A percentile compares a stretch with the other conserved stretches of the same genome.
Conservation (phyloP, 2,888 invertebrate species). For the Uropetala carovei region DNA sequence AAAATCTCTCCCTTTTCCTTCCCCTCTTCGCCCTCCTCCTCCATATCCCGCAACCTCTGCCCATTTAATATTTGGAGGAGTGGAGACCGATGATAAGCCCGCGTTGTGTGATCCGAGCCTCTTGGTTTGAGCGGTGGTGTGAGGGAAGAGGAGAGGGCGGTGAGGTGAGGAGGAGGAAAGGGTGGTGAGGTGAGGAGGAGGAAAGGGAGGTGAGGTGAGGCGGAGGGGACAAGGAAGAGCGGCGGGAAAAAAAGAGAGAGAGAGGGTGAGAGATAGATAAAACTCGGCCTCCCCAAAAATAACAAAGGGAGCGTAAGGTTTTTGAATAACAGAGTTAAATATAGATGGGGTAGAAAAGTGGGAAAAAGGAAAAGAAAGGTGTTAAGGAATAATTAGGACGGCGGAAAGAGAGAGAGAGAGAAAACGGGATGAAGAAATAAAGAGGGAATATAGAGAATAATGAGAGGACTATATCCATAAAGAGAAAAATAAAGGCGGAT, state of each 20-base stretch:
- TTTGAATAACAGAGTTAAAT: too few relatives aligned
- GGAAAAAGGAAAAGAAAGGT: too few relatives aligned
- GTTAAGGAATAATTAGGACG: neutral
- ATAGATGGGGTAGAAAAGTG: too few relatives aligned
- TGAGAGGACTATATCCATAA: neutral
- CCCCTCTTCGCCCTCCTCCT: neutral
- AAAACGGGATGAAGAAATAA: neutral
- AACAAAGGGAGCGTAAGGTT: too few relatives aligned
- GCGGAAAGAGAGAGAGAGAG: neutral
- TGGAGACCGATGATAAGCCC: conserved; percentile 44
- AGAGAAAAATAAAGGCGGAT: too few relatives aligned
- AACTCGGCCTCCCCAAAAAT: too few relatives aligned
- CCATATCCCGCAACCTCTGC: conserved; percentile 14
- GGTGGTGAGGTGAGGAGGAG: neutral
- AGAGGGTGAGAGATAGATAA: neutral
- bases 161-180: neutral
- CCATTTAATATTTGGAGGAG: conserved; percentile 64
- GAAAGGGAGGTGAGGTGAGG: neutral
- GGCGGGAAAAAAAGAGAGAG: neutral
- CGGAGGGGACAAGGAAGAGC: neutral
- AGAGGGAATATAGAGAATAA: too few relatives aligned
- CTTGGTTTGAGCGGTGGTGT: neutral
- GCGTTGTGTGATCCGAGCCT: conserved; percentile 45
- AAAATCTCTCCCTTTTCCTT: neutral
- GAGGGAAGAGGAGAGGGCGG: neutral